Conservation (phyloP, 1,140 invertebrate species). For the Aethina tumida region DNA sequence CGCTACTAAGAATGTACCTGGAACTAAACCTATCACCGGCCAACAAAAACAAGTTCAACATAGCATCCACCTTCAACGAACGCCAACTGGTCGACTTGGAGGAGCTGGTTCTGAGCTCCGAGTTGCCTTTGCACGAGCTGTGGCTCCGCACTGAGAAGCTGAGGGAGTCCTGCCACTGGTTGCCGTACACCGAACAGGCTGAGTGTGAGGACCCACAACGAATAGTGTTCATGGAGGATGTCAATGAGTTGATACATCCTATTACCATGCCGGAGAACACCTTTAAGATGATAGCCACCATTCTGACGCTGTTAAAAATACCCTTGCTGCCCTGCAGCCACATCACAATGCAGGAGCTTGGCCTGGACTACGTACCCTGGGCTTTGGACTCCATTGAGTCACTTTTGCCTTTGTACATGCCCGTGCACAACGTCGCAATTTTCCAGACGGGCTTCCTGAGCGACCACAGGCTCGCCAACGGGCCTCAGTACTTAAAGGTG, state of each 20-base stretch:
- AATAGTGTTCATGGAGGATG: conserved; percentile 50
- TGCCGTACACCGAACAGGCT: conserved; percentile 36
- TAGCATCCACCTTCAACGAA: conserved; percentile 40
- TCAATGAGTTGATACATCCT: conserved; percentile 52
- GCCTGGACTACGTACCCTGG: conserved; percentile 41
- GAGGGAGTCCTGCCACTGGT: conserved; percentile 50
- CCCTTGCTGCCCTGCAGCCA: conserved; percentile 45
- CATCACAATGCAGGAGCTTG: conserved; percentile 36
- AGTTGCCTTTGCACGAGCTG: conserved; percentile 52
- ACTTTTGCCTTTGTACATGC: conserved; percentile 35
- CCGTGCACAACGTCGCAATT: conserved; percentile 26
- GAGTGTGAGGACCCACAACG: conserved; percentile 40
- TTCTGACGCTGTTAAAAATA: conserved; percentile 48
- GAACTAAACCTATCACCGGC: conserved; percentile 43
- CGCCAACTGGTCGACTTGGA: conserved; percentile 48
- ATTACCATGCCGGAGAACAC: conserved; percentile 42
- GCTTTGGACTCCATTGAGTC: conserved; percentile 42
- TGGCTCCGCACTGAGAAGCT: conserved; percentile 56
- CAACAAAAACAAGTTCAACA: conserved; percentile 33
- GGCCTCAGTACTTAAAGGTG: conserved; percentile 48
- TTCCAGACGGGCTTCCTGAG: conserved; percentile 24
- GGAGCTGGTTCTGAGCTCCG: conserved; percentile 50
- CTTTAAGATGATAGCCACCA: conserved; percentile 43
- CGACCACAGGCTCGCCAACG: conserved; percentile 34
- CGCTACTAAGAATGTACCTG: conserved; percentile 47